Percentiles rank a stretch among this genome's conserved stretches.
phyloP scores from a whole-genome alignment of 2,113 vertebrate species.

The Nothocercus julius region DNA sequence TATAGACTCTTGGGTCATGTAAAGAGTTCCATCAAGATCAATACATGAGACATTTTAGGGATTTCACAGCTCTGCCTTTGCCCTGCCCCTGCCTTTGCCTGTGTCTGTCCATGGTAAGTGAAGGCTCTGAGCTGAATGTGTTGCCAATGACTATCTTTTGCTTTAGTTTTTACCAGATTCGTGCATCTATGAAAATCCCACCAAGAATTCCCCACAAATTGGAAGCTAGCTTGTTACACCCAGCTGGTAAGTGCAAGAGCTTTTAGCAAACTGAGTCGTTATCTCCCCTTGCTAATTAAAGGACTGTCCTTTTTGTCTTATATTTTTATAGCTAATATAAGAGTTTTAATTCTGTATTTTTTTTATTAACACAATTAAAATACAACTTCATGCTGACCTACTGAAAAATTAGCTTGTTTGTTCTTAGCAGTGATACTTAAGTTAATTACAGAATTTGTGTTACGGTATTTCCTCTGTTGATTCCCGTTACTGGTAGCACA shows the following conservation, averaged over 20 bases:
- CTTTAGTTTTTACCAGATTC: slow-evolving; percentile 96
- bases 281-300: neutral
- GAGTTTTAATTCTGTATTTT: neutral
- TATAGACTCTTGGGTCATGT: neutral
- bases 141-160: slow-evolving; percentile 57
- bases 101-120: neutral
- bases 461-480: neutral
- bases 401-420: neutral
- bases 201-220: slow-evolving; percentile 93
- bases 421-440: neutral
- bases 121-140: neutral
- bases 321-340: neutral
- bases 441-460: neutral
- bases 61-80: neutral
- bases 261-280: neutral
- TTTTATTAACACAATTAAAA: neutral
- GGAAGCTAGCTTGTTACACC: slow-evolving; percentile 92
- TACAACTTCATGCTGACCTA: neutral
- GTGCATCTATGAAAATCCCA: slow-evolving; percentile 91
- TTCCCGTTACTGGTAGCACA: neutral
- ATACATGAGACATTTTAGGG: neutral
- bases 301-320: neutral
- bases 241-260: slow-evolving; percentile 82
- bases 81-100: neutral
- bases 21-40: neutral